These are phyloP conservation scores for Villa cingulata DNA, from an alignment of 2,888 invertebrate genomes.

Conservation along the genomic window DNA sequence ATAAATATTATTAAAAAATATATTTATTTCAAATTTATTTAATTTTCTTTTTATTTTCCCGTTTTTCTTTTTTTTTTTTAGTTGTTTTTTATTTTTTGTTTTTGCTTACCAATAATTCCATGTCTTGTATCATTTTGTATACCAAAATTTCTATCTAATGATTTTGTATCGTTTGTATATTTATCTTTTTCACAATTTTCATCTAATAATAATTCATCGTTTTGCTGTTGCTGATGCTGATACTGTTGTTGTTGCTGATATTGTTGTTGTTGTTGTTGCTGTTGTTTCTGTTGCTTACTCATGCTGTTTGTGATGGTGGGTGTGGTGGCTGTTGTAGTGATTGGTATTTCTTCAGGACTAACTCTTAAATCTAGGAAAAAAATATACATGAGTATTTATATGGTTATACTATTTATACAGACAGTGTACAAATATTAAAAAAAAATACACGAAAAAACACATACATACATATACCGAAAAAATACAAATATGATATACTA, in stretches of 20 bases:
- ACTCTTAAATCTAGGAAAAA: constrained; percentile 12
- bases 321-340: neutral
- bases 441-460: no score
- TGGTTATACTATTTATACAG: neutral
- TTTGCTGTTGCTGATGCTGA: constrained; percentile 1
- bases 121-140: constrained; percentile 18
- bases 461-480: no score
- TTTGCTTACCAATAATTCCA: constrained; percentile 18
- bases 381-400: no score
- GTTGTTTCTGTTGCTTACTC: neutral
- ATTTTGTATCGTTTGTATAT: constrained; percentile 15
- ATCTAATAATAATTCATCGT: constrained; percentile 3
- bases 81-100: no score
- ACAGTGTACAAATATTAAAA: neutral
- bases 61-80: no score
- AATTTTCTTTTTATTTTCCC: no score
- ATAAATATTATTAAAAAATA: no score
- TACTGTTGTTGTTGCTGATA: neutral
- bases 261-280: neutral
- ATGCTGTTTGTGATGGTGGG: neutral
- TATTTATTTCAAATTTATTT: no score
- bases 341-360: constrained; percentile 8
- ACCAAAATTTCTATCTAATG: constrained; percentile 28
- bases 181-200: constrained; percentile 11
- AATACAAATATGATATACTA: no score